Conservation (phyloP, 2,888 invertebrate genomes). For the Nebria brevicollis region DNA sequence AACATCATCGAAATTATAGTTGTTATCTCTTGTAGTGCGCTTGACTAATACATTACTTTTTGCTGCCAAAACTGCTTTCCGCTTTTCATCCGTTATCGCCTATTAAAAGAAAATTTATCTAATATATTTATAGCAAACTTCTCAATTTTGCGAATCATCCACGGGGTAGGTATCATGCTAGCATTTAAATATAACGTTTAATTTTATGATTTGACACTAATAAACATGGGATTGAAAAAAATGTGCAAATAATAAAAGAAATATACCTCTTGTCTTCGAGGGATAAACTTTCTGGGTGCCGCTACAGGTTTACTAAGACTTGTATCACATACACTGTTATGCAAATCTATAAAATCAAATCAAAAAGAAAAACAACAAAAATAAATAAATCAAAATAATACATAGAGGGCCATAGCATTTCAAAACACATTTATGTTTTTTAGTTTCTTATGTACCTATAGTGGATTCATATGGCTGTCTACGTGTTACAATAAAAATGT, state of each 20-base stretch:
- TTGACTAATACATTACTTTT: constrained; percentile 38
- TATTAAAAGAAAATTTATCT: constrained; percentile 46
- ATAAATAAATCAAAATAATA: constrained; percentile 29
- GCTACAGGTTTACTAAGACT: constrained; percentile 45
- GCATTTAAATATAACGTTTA: not conserved
- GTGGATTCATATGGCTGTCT: no score
- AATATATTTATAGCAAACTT: not conserved
- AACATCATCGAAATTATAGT: constrained; percentile 49
- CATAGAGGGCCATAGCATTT: not conserved
- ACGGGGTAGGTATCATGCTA: not conserved
- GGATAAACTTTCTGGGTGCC: constrained; percentile 47
- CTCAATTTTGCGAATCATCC: not conserved
- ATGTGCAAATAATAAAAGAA: constrained; percentile 12
- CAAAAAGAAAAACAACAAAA: constrained; percentile 26
- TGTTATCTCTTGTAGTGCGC: constrained; percentile 48
- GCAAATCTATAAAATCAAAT: constrained; percentile 36
- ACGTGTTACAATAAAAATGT: no score
- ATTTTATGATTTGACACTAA: no score
- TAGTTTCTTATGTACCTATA: no score
- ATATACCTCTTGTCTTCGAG: constrained; percentile 48
- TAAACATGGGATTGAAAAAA: not conserved
- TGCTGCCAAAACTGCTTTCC: constrained; percentile 37
- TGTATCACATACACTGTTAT: constrained; percentile 39
- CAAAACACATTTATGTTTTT: no score
- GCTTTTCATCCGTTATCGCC: constrained; percentile 59